Conservation (phyloP, 2,888 invertebrate genomes). For the Dermolepida albohirtum region DNA sequence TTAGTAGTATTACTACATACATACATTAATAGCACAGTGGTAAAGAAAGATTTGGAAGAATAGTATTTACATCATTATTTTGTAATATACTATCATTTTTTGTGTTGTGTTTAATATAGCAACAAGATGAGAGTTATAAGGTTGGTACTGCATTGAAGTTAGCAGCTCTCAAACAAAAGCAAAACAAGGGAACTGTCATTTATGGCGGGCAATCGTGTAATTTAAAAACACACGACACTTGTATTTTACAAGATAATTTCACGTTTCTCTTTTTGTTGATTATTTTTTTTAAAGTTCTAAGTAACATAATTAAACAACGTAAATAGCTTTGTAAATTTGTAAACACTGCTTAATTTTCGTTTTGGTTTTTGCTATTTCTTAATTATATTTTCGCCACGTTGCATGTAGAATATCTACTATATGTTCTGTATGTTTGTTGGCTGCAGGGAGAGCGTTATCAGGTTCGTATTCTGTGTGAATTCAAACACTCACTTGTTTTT, state of each 20-base stretch:
- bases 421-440: slow-evolving; percentile 43
- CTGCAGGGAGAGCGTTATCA: slow-evolving; percentile 62
- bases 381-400: neutral
- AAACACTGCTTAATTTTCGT: slow-evolving; percentile 37
- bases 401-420: slow-evolving; percentile 1
- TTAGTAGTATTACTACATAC: too few species aligned
- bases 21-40: too few species aligned
- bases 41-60: too few species aligned
- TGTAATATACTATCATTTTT: slow-evolving; percentile 1
- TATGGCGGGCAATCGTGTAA: slow-evolving; percentile 1
- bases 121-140: slow-evolving; percentile 34
- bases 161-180: slow-evolving; percentile 8
- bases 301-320: slow-evolving; percentile 8
- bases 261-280: neutral
- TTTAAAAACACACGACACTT: neutral
- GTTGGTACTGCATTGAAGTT: slow-evolving; percentile 31
- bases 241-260: neutral
- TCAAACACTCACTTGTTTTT: too few species aligned
- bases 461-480: slow-evolving; percentile 56
- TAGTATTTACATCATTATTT: too few species aligned
- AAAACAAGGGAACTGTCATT: slow-evolving; percentile 21
- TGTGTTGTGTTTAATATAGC: slow-evolving; percentile 47
- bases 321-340: slow-evolving; percentile 23
- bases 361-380: neutral
- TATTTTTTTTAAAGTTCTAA: too few species aligned